Evolutionary conservation across 2,113 vertebrate genomes (phyloP), one percentile per base, ranked within the genome.

Genomic region (Leptocoma aspasia): DNA sequence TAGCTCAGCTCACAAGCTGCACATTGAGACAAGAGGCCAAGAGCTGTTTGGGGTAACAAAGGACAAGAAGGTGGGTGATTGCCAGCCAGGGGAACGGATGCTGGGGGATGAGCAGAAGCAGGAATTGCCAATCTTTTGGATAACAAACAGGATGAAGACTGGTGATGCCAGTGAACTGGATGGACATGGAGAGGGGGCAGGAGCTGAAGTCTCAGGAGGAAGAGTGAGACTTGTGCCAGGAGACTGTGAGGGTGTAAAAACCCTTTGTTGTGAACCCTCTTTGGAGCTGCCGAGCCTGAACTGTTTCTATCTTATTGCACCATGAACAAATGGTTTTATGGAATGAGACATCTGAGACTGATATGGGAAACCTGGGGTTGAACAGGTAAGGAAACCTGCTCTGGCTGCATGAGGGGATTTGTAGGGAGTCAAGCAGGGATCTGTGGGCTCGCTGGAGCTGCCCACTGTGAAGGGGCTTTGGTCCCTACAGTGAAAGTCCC

Each of bases 181-280:
- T 33, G n/a, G 33, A 33, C 11, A 23, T 1, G 1, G 33, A 69
- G 18, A 52, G 33, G 11, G 9, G 10, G 10, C 15, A 20, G 72
- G 15, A 33, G 45, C 33, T 52, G 15, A 60, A 69, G 27, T 52
- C 45, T 69, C 33, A 19, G 27, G 27, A 37, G 18, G 10, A 28
- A 77, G 54, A 14, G 8, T 0, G 0, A 45, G 18, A 53, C 10
- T 30, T 37, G 17, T 0, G 0, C 61, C 35, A 15, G 63, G 45
- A 69, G 33, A 28, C 22, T 45, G 18, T 28, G 33, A 44, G 14
- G 21, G 17, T 31, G 10, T 22, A 31, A 68, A 76, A 76, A 6
- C 7, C 44, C 15, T 42, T 27, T 60, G 11, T 4, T 33, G 10
- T 6, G 6, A 3, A 12, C 22, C 10, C 2, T 69, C 18, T 39